These are phyloP conservation scores for Apostichopus japonicus DNA, from an alignment of 35 echinoderm and acorn worm genomes.

Conservation along the genomic window DNA sequence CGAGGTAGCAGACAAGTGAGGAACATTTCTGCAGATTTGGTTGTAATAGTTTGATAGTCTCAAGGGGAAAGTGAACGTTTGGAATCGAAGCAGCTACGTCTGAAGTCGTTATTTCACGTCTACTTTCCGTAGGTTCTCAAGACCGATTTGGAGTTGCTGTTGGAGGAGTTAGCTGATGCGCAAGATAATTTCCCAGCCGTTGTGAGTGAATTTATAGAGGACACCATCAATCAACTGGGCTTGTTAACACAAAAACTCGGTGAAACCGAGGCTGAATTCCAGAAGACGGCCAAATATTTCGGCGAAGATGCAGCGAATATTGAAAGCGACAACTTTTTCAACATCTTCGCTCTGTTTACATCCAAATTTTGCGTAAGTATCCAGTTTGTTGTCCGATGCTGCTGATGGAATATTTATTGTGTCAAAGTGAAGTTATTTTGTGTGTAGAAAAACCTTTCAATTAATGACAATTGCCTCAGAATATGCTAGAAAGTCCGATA, in stretches of 20 bases:
- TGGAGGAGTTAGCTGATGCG: not conserved
- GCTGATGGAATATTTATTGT: too few species aligned
- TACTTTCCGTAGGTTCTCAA: not conserved
- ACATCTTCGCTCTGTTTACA: slow-evolving; percentile 89
- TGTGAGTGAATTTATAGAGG: slow-evolving; percentile 52
- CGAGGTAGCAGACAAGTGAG: too few species aligned
- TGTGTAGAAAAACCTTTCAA: too few species aligned
- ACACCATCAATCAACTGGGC: slow-evolving; percentile 61
- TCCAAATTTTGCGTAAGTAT: slow-evolving; percentile 91
- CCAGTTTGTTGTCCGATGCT: too few species aligned
- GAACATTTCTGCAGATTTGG: too few species aligned
- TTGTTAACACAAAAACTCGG: slow-evolving; percentile 20
- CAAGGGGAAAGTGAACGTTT: too few species aligned
- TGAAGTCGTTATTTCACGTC: not conserved
- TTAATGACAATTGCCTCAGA: too few species aligned
- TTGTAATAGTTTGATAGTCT: too few species aligned
- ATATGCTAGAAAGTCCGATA: too few species aligned
- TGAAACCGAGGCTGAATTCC: slow-evolving; percentile 64
- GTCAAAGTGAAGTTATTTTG: too few species aligned
- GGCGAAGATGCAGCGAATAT: slow-evolving; percentile 76
- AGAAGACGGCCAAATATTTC: slow-evolving; percentile 88
- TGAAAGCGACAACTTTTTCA: slow-evolving; percentile 85
- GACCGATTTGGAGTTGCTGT: not conserved
- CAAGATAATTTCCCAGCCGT: slow-evolving; percentile 24
- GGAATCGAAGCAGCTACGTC: too few species aligned